Conservation (phyloP, 1,140 invertebrate genomes). For the Bilobella aurantiaca region DNA sequence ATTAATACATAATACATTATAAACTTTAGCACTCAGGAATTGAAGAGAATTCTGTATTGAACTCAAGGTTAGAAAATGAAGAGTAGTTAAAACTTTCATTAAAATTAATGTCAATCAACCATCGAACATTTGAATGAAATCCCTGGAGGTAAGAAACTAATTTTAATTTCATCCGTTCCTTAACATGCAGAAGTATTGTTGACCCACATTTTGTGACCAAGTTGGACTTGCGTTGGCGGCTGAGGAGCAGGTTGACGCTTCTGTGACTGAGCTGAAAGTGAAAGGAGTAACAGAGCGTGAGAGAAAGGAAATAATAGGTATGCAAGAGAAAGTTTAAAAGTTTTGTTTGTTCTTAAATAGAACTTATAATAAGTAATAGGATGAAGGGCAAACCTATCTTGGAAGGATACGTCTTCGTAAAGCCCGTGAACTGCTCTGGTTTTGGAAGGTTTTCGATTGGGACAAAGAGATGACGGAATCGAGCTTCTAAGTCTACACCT, state of each 20-base stretch:
- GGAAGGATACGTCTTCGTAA: constrained; percentile 48
- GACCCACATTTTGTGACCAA: constrained; percentile 28
- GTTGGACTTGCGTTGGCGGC: constrained; percentile 27
- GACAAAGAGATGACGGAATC: constrained; percentile 46
- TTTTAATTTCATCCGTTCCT: no score
- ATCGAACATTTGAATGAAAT: no score
- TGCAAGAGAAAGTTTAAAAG: background rate
- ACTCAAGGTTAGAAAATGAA: no score
- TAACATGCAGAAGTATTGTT: constrained; percentile 33
- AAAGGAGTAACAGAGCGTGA: background rate
- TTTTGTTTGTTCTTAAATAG: background rate
- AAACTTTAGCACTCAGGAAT: no score
- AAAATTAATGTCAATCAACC: no score
- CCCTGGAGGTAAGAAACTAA: no score
- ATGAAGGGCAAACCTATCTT: constrained; percentile 23
- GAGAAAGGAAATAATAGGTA: background rate
- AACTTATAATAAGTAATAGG: background rate
- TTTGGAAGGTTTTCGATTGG: constrained; percentile 43
- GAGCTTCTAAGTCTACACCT: constrained; percentile 42
- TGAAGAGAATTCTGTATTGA: no score
- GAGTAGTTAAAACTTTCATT: no score
- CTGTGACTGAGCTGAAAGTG: constrained; percentile 27
- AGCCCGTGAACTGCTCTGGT: constrained; percentile 43
- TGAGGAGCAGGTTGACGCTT: constrained; percentile 31
- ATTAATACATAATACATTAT: no score